Evolutionary conservation across 2,888 invertebrate genomes (phyloP), one percentile per base, ranked within the genome.

Genomic region (Sarcophaga carnaria): DNA sequence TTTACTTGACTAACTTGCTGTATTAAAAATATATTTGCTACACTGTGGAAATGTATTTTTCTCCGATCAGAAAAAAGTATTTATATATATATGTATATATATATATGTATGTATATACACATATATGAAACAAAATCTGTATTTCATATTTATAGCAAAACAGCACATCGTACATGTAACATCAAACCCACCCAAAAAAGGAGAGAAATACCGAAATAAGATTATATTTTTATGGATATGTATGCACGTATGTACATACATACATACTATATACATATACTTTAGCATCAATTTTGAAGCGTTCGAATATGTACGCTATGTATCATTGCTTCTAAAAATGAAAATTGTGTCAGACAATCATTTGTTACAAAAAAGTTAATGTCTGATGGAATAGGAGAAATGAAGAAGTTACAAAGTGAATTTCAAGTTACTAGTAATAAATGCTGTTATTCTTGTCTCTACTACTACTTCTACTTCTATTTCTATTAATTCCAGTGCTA

Each of bases 311-410:
- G 5, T 14, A 1, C 2, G 17, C 17, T 54, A 0, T 54, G 37
- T 10, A 37, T 37, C 37, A 37, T 54, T 78, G 82, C 82, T 62
- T 62, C 76, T 82, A 71, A 71, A 79, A 79, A 72, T 79, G 71
- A 86, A 82, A 86, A 82, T 67, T 86, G 62, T 86, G 86, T 86
- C 82, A 86, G 20, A 71, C 82, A 66, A 75, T 60, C 78, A 85
- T n/a, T 37, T 45, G 45, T 17, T 8, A 54, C 54, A 20, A 54
- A 20, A 67, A 76, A 27, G 6, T 60, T 27, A 77, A 22, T 27
- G 60, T 54, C 54, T 54, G 17, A 14, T 14, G 17, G 3, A 54
- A 17, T 17, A 2, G 54, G 5, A 54, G 17, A 54, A 54, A 54
- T 54, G 54, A 54, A 54, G 54, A 54, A 54, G 4, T 54, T 54